A percentile compares a stretch with the other conserved stretches of the same genome.
phyloP scores from a whole-genome alignment of 2,888 invertebrate species.

The Hofmannophila pseudospretella region DNA sequence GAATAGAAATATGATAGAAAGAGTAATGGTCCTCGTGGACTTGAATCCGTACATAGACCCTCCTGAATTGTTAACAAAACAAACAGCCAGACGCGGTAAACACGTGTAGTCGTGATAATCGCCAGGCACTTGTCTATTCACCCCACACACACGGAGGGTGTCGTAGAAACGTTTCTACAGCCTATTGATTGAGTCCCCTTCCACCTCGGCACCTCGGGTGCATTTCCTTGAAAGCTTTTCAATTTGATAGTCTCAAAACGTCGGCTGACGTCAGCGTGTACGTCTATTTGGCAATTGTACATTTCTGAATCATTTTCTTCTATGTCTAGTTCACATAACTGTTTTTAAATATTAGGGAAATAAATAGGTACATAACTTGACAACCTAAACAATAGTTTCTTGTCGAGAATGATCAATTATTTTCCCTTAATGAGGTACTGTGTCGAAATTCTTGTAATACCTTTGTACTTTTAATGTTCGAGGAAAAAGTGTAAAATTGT shows the following conservation, averaged over 20 bases:
- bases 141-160: background rate
- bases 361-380: too few species aligned
- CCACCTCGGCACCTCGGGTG: conserved; percentile 28
- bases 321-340: background rate
- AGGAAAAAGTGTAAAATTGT: too few species aligned
- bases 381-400: too few species aligned
- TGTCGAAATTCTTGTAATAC: too few species aligned
- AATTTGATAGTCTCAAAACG: conserved; percentile 16
- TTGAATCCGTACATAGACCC: conserved; percentile 14
- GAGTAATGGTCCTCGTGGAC: conserved; percentile 19
- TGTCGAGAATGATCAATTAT: too few species aligned
- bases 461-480: too few species aligned
- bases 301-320: background rate
- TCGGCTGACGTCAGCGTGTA: conserved; percentile 3
- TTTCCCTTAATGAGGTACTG: too few species aligned
- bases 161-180: conserved; percentile 12
- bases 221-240: conserved; percentile 44
- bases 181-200: conserved; percentile 58
- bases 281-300: background rate
- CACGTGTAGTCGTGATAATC: conserved; percentile 29
- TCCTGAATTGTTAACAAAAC: conserved; percentile 31
- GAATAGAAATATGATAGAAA: background rate
- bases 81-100: conserved; percentile 30
- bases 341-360: background rate
- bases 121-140: conserved; percentile 18